These are phyloP conservation scores for Danio aesculapii DNA, from an alignment of 2,797 vertebrate genomes.

Conservation along the genomic window DNA sequence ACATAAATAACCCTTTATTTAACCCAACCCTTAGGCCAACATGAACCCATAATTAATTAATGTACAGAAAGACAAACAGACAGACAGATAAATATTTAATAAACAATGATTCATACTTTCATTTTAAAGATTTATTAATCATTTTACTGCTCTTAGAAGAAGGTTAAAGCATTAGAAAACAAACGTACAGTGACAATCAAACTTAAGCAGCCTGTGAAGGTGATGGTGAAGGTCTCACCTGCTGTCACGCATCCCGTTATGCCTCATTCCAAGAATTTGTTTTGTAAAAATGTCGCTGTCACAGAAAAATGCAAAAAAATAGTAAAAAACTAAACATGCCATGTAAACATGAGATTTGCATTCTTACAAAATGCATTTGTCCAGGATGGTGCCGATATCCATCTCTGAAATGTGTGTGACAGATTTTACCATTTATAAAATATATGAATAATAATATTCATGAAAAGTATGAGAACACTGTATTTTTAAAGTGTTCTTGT, in stretches of 20 bases:
- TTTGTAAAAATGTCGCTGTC: not conserved
- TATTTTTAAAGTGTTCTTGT: too few species aligned
- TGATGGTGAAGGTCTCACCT: not conserved
- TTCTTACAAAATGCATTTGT: not conserved
- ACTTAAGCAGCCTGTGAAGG: not conserved
- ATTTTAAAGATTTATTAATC: not conserved
- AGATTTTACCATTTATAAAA: not conserved
- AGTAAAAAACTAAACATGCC: not conserved
- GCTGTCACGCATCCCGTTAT: not conserved
- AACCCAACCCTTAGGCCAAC: too few species aligned
- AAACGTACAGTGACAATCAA: not conserved
- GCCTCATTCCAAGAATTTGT: not conserved
- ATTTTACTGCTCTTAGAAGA: not conserved
- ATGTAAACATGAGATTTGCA: constrained; percentile 13
- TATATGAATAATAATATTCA: not conserved
- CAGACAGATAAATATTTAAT: not conserved
- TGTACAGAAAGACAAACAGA: not conserved
- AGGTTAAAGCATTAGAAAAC: not conserved
- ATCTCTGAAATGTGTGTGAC: not conserved
- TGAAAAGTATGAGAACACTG: too few species aligned
- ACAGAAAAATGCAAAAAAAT: constrained; percentile 18
- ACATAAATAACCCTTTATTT: too few species aligned
- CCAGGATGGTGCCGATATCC: not conserved
- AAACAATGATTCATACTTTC: not conserved
- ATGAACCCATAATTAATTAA: too few species aligned